Evolutionary conservation across 2,888 invertebrate species (phyloP), one percentile per base, ranked within the genome.

Genomic region (Drosophila paracracens): DNA sequence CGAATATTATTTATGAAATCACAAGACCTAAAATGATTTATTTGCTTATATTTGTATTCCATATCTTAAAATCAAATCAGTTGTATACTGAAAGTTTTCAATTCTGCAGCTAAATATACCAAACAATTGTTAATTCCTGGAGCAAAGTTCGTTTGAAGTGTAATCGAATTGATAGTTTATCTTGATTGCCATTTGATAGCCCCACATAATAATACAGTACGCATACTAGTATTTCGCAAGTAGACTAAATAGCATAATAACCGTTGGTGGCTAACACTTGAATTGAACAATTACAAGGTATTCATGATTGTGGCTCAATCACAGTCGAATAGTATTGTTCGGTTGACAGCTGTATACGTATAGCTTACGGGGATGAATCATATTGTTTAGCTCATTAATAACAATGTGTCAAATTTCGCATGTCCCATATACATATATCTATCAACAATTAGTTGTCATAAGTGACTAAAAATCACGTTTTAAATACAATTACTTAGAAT

Each of bases 351-450:
- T 48, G 25, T 18, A 7, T 46, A 52, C 21, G 54, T 54, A 25
- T 29, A 33, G 63, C 56, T 7, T n/a, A 50, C 51, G 43, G 51
- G 21, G 36, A 83, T 84, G 83, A 83, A 82, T 83, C 83, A 83
- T 64, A 71, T 84, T 89, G 82, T 81, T 76, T 89, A 79, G 70
- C 84, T 83, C 81, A 84, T 84, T 84, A 84, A 87, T 83, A 81
- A 79, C 65, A 64, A 86, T 76, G 89, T 84, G 84, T 84, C 81
- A 86, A 86, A 81, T 88, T 73, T 83, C 66, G 62, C 81, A 74
- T 79, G 65, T 61, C 51, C 54, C 58, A 71, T 31, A 59, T 62
- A 21, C 52, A 62, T 46, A 52, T 48, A 59, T 70, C 31, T 69
- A 48, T 43, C 59, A 21, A 29, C 29, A 35, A 64, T 65, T 65